Base-by-base conservation (phyloP, 1,140 invertebrate genomes). In the Reticulitermes speratus region DNA sequence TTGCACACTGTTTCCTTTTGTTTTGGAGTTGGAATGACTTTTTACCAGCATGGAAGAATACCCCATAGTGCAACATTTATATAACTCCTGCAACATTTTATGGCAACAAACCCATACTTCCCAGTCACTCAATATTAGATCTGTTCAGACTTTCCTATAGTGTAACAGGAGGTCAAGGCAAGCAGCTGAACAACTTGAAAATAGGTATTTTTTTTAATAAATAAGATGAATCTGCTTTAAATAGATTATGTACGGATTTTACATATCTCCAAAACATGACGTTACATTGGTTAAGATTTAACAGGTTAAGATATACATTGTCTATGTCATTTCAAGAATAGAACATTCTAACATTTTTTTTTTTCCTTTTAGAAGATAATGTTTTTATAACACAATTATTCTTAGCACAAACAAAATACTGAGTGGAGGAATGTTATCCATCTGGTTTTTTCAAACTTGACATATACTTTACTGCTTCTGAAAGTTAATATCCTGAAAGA, bases 341-440 rank as follows among this genome's bases (percentile, higher is more conserved):
- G 82, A 87, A 48, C 48, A n/a, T 87, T 84, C 86, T 55, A 65
- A 85, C 83, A 86, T 84, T 84, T 69, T 85, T 55, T 55, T 55
- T 55, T 21, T 55, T 44, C n/a, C 59, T 85, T 55, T 55, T 59
- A 75, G 59, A 82, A 38, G 25, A 65, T 65, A 81, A 69, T 85
- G 59, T 85, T 85, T 65, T 38, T 52, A 86, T 86, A 75, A 87
- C 82, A 87, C 52, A 48, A 44, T 85, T 82, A 82, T 75, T 75
- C 84, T 69, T 85, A 69, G 65, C 59, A 85, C 84, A 87, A 85
- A 75, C 81, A 85, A 87, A 87, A 85, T 82, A 82, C 59, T 87
- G 82, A 87, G 84, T 87, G 25, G 52, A 69, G 84, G 82, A 83
- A 55, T 84, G 30, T 30, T n/a, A 85, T 86, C 55, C 48, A n/a